Evolutionary conservation across 2,888 invertebrate genomes (phyloP), one percentile per base, ranked within the genome.

Genomic region (Strigamia crassipes): DNA sequence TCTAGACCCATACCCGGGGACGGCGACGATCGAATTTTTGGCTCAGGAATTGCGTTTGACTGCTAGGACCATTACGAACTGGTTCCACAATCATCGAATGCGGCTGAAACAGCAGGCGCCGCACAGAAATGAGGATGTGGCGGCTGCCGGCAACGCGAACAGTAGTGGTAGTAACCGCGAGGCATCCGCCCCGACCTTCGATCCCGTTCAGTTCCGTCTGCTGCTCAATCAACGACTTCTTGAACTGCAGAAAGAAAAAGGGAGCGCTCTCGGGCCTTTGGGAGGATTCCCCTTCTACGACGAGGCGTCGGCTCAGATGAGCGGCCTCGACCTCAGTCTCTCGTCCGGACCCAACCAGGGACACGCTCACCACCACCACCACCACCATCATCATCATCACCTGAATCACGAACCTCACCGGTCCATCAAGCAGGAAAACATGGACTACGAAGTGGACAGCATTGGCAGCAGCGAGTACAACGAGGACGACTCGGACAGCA

Each of bases 51-150:
- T 99, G 82, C 94, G 93, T 10, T 90, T 99, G 61, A 95, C 96
- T 8, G 94, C 97, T 80, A 91, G 99, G 85, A 99, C 99, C 82
- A 98, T 99, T 86, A 97, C 97, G 83, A 99, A 99, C 89, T 99
- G 99, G 99, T 99, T 99, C 91, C 99, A 99, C 91, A 99, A 99
- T 88, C 98, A 99, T 88, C 93, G 99, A 86, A 99, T 99, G 96
- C 92, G 99, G 84, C 92, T 97, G 87, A 98, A 98, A 89, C 95
- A 96, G 87, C 94, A 95, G 66, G 82, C 83, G 41, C 83, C 84
- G 31, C 83, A 82, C 81, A 80, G 78, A 27, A 90, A 92, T 27
- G 90, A 89, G 79, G 93, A 66, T 80, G 82, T 66, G 34, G 83
- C 83, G 80, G 41, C 82, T 15, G 82, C 82, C 0, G 83, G 82